Percentiles rank a stretch among this genome's conserved stretches.
Conservation (phyloP, 92 coral and sea anemone species). For the Heliopora coerulea region DNA sequence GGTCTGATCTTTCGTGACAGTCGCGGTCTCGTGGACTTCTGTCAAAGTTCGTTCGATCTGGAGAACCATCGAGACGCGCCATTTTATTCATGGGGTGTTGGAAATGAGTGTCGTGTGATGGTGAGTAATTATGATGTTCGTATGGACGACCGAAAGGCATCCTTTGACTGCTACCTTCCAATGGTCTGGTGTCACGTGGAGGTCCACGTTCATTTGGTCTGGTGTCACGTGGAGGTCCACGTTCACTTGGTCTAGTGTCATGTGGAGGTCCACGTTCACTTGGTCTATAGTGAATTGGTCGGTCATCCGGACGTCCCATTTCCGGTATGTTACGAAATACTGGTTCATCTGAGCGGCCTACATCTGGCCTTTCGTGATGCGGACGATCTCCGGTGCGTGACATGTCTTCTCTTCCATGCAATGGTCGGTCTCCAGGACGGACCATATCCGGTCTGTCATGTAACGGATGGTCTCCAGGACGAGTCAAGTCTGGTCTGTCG, state of each 20-base stretch:
- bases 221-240: no score
- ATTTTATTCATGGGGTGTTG: slow-evolving; percentile 19
- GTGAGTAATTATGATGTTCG: no score
- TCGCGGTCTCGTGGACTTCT: slow-evolving; percentile 22
- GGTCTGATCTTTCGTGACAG: neutral
- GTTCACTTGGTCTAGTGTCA: no score
- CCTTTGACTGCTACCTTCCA: slow-evolving; percentile 10
- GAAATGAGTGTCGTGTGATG: no score
- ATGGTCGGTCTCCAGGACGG: slow-evolving; percentile 2
- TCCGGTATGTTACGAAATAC: neutral
- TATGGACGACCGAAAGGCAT: neutral
- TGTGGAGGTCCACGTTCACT: no score
- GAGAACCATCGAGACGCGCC: neutral
- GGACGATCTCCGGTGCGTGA: neutral
- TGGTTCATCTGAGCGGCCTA: neutral
- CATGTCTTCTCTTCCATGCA: slow-evolving; percentile 1
- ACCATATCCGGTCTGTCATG: slow-evolving; percentile 1
- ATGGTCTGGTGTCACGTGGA: slow-evolving; percentile 4
- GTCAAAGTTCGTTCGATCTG: slow-evolving; percentile 6
- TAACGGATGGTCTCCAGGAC: neutral
- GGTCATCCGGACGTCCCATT: neutral
- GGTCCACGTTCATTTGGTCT: no score
- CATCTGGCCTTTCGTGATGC: neutral
- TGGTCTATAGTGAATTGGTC: neutral
- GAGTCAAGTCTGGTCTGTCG: neutral